phyloP scores from a whole-genome alignment of 2,888 invertebrate genomes.

The Reticulitermes lucifugus region DNA sequence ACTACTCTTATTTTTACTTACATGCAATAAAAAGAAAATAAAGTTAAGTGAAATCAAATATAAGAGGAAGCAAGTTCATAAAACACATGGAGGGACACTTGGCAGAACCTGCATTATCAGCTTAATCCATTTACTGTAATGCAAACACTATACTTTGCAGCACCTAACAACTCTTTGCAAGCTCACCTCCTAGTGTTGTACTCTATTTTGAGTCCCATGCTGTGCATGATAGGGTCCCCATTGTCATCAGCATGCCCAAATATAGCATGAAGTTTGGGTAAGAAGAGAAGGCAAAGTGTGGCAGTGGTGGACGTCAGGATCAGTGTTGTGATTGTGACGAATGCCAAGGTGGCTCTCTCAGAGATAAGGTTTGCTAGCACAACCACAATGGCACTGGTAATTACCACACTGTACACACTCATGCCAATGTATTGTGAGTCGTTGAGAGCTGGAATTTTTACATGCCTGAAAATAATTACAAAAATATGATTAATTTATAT shows the following conservation, averaged over 20 bases:
- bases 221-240: constrained; percentile 86
- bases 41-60: too few species aligned
- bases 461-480: constrained; percentile 68
- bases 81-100: too few species aligned
- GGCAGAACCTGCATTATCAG: too few species aligned
- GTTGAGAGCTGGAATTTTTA: constrained; percentile 91
- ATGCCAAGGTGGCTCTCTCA: constrained; percentile 83
- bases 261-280: constrained; percentile 86
- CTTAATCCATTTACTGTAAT: too few species aligned
- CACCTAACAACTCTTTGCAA: too few species aligned
- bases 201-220: constrained; percentile 89
- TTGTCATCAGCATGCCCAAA: constrained; percentile 62
- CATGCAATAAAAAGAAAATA: too few species aligned
- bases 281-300: constrained; percentile 85
- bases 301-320: constrained; percentile 89
- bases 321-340: constrained; percentile 83
- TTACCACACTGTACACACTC: constrained; percentile 92
- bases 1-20: too few species aligned
- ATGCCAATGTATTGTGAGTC: constrained; percentile 95
- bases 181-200: constrained; percentile 79
- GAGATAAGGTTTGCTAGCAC: constrained; percentile 89
- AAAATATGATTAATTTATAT: too few species aligned
- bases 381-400: constrained; percentile 88
- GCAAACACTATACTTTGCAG: too few species aligned
- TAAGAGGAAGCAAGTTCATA: too few species aligned